Conservation (phyloP, 2,113 vertebrate species). For the Bucco capensis region DNA sequence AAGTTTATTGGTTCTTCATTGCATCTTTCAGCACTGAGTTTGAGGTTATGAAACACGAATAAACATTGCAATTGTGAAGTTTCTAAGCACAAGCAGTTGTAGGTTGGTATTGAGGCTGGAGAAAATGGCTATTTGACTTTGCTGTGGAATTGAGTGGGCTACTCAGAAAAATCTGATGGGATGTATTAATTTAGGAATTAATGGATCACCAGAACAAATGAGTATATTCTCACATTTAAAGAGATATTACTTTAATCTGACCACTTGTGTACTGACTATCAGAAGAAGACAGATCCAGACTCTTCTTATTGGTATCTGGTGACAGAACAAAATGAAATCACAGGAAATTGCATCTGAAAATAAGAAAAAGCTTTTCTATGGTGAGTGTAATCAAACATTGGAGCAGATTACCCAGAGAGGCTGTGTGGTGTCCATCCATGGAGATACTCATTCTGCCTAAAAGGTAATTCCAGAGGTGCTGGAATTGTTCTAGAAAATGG, state of each 20-base stretch:
- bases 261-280: neutral
- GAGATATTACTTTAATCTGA: neutral
- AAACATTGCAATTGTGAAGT: conserved; percentile 14
- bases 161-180: neutral
- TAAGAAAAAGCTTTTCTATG: neutral
- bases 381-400: neutral
- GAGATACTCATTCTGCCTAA: neutral
- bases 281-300: neutral
- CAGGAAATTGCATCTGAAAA: neutral
- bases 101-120: neutral
- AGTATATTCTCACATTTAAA: neutral
- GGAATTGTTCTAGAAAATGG: neutral
- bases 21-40: neutral
- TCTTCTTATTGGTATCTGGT: neutral
- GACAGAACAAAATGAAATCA: neutral
- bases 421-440: neutral
- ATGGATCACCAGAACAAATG: neutral
- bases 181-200: neutral
- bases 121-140: neutral
- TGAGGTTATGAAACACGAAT: conserved; percentile 20
- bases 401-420: neutral
- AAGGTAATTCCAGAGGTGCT: neutral
- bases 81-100: neutral
- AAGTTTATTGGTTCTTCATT: conserved; percentile 36
- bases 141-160: neutral